Conservation (phyloP, 2,797 vertebrate genomes). For the Vespertilio murinus region DNA sequence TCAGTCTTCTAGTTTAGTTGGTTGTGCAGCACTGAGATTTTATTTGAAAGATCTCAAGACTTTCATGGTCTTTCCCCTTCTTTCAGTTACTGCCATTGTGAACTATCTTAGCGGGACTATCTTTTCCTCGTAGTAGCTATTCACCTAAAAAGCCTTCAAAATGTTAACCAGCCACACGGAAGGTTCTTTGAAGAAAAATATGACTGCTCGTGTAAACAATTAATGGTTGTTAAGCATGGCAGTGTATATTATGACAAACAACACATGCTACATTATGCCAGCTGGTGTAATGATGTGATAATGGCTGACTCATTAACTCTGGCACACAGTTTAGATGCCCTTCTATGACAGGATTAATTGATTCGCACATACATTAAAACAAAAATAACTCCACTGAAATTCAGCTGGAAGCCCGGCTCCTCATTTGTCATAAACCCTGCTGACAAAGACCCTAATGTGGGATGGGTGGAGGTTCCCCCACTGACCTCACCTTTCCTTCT, state of each 20-base stretch:
- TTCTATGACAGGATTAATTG: constrained; percentile 98
- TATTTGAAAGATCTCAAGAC: not conserved
- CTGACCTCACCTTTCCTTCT: constrained; percentile 63
- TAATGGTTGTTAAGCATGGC: constrained; percentile 95
- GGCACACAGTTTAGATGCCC: constrained; percentile 97
- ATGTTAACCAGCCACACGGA: constrained; percentile 85
- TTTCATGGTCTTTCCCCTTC: not conserved
- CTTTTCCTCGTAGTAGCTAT: constrained; percentile 74
- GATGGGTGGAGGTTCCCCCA: not conserved
- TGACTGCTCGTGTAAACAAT: constrained; percentile 92
- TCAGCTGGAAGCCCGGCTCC: constrained; percentile 90
- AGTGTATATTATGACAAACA: constrained; percentile 99
- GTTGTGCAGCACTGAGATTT: not conserved
- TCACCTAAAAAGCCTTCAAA: constrained; percentile 84
- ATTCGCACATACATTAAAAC: constrained; percentile 99
- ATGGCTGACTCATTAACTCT: constrained; percentile 99
- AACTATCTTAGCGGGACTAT: constrained; percentile 61
- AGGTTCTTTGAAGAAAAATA: constrained; percentile 90
- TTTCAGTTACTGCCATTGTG: not conserved
- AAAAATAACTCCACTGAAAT: constrained; percentile 97
- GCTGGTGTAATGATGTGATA: constrained; percentile 99
- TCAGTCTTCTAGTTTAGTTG: not conserved
- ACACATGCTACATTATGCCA: constrained; percentile 97
- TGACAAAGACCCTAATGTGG: constrained; percentile 21
- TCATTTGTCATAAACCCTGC: constrained; percentile 90